Evolutionary conservation across 1,140 invertebrate species (phyloP).

Genomic region (Globodera ellingtonae): DNA sequence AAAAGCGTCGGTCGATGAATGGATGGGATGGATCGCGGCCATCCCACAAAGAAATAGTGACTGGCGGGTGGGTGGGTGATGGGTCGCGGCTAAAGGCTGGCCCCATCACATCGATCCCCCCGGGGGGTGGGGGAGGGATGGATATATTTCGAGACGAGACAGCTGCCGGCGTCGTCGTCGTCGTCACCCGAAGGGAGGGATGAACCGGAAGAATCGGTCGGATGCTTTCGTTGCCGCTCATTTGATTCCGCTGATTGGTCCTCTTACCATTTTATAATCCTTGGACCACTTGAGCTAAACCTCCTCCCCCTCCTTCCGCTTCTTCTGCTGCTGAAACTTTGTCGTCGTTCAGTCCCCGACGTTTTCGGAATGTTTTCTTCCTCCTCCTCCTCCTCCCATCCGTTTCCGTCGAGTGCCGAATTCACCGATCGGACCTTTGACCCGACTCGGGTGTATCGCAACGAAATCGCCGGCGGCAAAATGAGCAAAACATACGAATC

Average conservation of each 20-base stretch:
- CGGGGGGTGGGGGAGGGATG: background rate
- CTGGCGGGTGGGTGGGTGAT: background rate
- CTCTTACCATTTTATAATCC: background rate
- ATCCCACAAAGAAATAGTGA: background rate
- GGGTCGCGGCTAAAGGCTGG: background rate
- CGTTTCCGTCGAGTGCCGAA: background rate
- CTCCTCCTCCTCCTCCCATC: background rate
- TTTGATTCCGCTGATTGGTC: too few relatives aligned
- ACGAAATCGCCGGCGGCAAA: conserved; percentile 36
- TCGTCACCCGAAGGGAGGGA: background rate
- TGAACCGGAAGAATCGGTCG: background rate
- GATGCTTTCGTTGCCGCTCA: too few relatives aligned
- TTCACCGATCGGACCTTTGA: conserved; percentile 23
- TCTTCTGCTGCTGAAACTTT: background rate
- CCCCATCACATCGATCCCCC: background rate
- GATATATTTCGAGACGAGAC: background rate
- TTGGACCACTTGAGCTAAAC: conserved; percentile 12
- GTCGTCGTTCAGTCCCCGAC: background rate
- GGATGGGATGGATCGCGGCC: background rate
- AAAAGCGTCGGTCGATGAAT: background rate
- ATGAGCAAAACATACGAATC: conserved; percentile 36
- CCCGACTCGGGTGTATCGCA: conserved; percentile 33
- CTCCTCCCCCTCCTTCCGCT: background rate
- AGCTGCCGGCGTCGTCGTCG: too few relatives aligned
- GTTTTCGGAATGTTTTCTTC: background rate